Base-by-base conservation (phyloP, 2,113 vertebrate genomes). In the Anguilla rostrata region DNA sequence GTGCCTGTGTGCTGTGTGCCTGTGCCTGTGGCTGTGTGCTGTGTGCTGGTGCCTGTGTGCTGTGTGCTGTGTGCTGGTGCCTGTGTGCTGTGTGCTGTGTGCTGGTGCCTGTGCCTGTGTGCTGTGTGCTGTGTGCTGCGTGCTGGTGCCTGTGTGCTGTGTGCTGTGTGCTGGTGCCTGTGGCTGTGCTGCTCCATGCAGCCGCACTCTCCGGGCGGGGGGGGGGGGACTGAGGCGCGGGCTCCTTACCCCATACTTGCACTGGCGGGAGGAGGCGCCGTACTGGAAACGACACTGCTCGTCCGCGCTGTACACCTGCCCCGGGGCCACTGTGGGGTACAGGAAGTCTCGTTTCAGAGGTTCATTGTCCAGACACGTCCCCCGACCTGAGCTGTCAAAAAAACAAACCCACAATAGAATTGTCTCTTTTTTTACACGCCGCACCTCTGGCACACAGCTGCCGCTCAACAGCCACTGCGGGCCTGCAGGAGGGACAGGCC, bases 191-290 rank as follows among this genome's bases (percentile, higher is more conserved):
- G 49, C 49, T 53, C 12, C 12, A 11, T 53, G 49, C 7, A 53
- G 49, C 49, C 49, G 34, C 34, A 34, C 34, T 34, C 34, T 34
- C 34, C 34, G 12, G 49, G 49, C 7, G 12, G 49, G 5, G 8
- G 29, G 29, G 20, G 57, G n/a, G 81, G 11, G 18, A 71, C 7
- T 79, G 53, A 89, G 89, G 95, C 94, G 93, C 94, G 94, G 95
- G 95, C 94, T 96, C 96, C 98, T 99, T 99, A 99, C 98, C 98
- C 98, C 98, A 91, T 99, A 99, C 96, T 99, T 99, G 97, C 98
- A 99, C 90, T 99, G 98, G 85, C 97, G 97, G 83, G 98, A 99
- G 89, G 98, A 96, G 94, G 97, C 95, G 93, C 98, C 98, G 85
- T 99, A 99, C 95, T 99, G 98, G 95, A 99, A 99, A 93, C 98